phyloP scores from a whole-genome alignment of 2,113 vertebrate species.

The Eudyptes chrysolophus region DNA sequence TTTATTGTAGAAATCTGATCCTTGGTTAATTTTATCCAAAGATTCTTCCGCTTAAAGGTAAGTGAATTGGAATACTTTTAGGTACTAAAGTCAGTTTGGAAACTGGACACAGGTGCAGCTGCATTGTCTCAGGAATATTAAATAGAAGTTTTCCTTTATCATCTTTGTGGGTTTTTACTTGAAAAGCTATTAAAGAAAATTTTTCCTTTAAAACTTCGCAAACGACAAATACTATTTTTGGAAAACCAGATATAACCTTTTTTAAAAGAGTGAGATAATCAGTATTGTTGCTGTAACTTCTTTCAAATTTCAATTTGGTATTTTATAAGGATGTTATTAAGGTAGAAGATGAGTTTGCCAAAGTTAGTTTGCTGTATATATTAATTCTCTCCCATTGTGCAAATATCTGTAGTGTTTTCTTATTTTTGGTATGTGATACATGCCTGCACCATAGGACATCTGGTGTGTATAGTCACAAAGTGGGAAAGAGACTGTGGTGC shows the following conservation, averaged over 20 bases:
- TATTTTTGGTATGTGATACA: neutral
- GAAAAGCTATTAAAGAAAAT: neutral
- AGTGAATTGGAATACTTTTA: neutral
- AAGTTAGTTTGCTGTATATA: neutral
- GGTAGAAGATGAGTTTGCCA: neutral
- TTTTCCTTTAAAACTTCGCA: neutral
- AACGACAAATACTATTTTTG: neutral
- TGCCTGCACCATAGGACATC: neutral
- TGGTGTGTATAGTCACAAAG: neutral
- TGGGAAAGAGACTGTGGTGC: neutral
- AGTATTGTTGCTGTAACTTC: neutral
- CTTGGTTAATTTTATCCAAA: neutral
- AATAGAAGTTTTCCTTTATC: neutral
- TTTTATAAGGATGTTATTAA: neutral
- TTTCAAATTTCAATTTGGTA: neutral
- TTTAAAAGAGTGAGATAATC: neutral
- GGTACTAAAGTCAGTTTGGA: neutral
- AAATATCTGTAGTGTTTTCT: neutral
- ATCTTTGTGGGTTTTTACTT: neutral
- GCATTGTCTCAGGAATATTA: neutral
- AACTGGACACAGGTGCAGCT: neutral
- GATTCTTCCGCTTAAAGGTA: neutral
- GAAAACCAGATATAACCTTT: neutral
- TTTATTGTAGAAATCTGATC: neutral
- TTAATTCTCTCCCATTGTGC: neutral